phyloP scores from a whole-genome alignment of 2,797 vertebrate species.

The Gila robusta region DNA sequence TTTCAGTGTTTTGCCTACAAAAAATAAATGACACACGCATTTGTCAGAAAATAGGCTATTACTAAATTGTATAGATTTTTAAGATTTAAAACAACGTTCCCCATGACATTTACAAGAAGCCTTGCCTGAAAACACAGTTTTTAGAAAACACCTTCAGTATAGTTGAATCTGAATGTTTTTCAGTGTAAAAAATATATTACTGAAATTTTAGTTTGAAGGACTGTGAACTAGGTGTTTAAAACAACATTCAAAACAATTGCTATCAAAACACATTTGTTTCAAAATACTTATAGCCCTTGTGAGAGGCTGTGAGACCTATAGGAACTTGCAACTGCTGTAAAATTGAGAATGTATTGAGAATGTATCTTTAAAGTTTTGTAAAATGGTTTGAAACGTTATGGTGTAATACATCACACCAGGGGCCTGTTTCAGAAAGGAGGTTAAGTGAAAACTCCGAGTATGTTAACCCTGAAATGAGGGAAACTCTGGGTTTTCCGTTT shows the following conservation, averaged over 20 bases:
- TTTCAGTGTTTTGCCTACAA: no score
- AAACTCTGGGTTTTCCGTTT: no score
- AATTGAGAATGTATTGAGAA: not conserved
- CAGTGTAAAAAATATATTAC: not conserved
- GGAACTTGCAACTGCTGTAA: not conserved
- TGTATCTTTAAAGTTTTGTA: not conserved
- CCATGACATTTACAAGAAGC: not conserved
- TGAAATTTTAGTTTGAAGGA: not conserved
- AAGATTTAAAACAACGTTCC: not conserved
- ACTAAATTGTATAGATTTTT: not conserved
- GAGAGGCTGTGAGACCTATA: not conserved
- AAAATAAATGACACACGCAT: no score
- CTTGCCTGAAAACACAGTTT: not conserved
- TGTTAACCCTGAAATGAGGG: no score
- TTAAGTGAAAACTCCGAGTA: no score
- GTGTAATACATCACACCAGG: no score
- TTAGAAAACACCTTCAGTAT: not conserved
- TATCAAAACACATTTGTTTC: not conserved
- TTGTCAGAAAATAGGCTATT: not conserved
- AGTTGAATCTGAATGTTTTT: not conserved
- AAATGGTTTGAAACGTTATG: not conserved
- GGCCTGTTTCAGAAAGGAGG: no score
- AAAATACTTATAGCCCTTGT: not conserved
- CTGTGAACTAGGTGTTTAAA: not conserved
- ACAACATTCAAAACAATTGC: not conserved